Percentiles rank a stretch among this genome's conserved stretches.
phyloP scores from a whole-genome alignment of 1,140 invertebrate genomes.

The Campoletis sonorensis region DNA sequence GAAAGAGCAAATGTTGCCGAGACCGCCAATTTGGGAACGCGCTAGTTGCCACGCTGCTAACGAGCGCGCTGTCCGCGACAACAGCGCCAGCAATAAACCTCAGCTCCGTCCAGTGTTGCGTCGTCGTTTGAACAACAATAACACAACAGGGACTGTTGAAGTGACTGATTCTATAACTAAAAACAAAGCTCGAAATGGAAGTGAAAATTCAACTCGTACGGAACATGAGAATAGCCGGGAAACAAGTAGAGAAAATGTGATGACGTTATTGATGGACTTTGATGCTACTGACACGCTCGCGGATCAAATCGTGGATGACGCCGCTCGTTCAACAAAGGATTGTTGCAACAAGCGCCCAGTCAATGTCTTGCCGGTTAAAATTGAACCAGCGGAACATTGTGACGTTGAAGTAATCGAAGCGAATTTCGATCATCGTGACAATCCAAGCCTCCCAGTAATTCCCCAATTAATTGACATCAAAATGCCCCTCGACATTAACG shows the following conservation, averaged over 20 bases:
- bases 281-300: conserved; percentile 50
- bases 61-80: not conserved
- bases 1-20: conserved; percentile 73
- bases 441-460: not conserved
- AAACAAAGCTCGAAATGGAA: not conserved
- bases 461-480: not conserved
- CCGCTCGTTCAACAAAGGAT: not conserved
- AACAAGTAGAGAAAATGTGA: not conserved
- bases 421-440: not conserved
- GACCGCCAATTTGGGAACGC: conserved; percentile 72
- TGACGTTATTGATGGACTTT: conserved; percentile 19
- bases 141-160: not conserved
- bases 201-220: not conserved
- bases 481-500: conserved; percentile 12
- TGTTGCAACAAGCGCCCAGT: not conserved
- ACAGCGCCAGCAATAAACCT: not conserved
- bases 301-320: not conserved
- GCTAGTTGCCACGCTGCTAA: not conserved
- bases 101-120: not conserved
- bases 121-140: not conserved
- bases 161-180: not conserved
- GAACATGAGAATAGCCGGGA: conserved; percentile 17
- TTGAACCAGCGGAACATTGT: not conserved
- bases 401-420: not conserved
- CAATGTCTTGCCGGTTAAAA: not conserved